Base-by-base conservation (phyloP, 1,140 invertebrate genomes). In the Drosophila willistoni region DNA sequence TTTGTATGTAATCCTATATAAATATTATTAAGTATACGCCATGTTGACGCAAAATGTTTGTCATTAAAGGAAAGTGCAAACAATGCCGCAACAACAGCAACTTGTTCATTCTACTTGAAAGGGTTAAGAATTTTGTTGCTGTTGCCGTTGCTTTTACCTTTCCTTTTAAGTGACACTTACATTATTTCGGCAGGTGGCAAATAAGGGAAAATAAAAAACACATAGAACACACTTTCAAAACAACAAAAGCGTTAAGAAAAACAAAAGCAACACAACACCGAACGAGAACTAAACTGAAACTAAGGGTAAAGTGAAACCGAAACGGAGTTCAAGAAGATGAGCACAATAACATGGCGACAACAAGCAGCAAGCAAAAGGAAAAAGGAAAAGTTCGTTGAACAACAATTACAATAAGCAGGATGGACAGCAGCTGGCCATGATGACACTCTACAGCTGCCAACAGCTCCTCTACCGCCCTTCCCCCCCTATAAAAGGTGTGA, bases 321-420 rank as follows among this genome's bases (percentile, higher is more conserved):
- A 51, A 51, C 44, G 44, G 3, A 51, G 44, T 51, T 51, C 44
- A 51, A 51, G 44, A 19, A 51, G 44, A 51, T 51, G 44, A 51
- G 44, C 44, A 51, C 44, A 51, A 51, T 51, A 51, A 51, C 44
- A 51, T 51, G 44, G 44, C 44, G 44, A 51, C 44, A 51, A 51
- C 17, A 36, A 72, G 29, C 10, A 29, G 29, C 29, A 29, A 29
- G 29, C 44, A 60, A 57, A 17, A 33, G 59, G 68, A 67, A 76
- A 68, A 74, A 65, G 76, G 76, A 87, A 86, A 87, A 85, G 79
- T 83, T 77, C 72, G 83, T 65, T 73, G 79, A 77, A 87, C 79
- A 86, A 82, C 83, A 86, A 83, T 87, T 86, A 87, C 83, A 87
- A 87, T 86, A 71, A 86, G 65, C 71, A 71, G 64, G 66, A 57